Conservation (phyloP, 1,140 invertebrate genomes). For the Drosophila obscura region DNA sequence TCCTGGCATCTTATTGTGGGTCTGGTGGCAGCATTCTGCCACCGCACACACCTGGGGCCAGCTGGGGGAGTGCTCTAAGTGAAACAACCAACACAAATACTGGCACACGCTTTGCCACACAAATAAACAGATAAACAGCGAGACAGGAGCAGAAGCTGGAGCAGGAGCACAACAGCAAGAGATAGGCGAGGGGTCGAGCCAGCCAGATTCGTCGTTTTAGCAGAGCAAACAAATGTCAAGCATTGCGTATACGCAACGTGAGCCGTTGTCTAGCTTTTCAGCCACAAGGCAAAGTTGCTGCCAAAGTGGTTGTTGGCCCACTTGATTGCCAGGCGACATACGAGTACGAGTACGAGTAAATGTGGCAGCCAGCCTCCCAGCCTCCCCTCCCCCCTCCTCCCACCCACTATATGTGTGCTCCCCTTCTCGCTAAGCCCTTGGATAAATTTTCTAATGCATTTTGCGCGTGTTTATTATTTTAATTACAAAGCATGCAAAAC, state of each 20-base stretch:
- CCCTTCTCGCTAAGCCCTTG: constrained; percentile 22
- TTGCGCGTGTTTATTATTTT: constrained; percentile 81
- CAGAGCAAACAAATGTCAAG: constrained; percentile 66
- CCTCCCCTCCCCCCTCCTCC: too few species aligned
- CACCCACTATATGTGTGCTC: not conserved
- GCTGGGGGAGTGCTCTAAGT: constrained; percentile 63
- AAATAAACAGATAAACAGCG: constrained; percentile 37
- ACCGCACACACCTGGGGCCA: constrained; percentile 54
- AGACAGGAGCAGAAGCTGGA: not conserved
- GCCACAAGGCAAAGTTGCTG: constrained; percentile 19
- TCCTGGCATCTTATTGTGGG: constrained; percentile 28
- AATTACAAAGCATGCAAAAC: constrained; percentile 69
- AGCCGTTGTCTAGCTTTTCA: constrained; percentile 43
- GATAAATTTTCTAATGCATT: constrained; percentile 73
- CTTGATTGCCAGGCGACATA: too few species aligned
- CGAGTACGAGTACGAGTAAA: too few species aligned
- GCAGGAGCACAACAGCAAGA: not conserved
- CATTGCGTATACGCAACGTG: constrained; percentile 76
- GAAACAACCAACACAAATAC: constrained; percentile 76
- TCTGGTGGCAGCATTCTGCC: constrained; percentile 4
- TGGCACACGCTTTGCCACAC: constrained; percentile 48
- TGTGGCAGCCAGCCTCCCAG: too few species aligned
- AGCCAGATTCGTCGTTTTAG: constrained; percentile 42
- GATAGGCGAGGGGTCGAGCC: too few species aligned
- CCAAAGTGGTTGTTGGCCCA: constrained; percentile 5